Evolutionary conservation across 2,888 invertebrate genomes (phyloP).

Genomic region (Epinotia nisella): DNA sequence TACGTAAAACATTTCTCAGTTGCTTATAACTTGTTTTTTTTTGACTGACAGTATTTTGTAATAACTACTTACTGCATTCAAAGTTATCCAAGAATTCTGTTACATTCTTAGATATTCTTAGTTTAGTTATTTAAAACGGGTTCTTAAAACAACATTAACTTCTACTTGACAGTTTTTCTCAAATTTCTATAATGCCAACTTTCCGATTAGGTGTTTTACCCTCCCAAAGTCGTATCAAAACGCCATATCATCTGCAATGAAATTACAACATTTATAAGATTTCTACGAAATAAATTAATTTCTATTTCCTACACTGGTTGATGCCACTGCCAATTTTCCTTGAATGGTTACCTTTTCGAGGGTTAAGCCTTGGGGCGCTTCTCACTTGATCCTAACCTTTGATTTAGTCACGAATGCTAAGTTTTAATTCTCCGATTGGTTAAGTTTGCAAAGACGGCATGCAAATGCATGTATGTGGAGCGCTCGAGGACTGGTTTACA

Average conservation of each 20-base stretch:
- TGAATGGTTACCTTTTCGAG: neutral
- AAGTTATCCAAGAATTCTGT: neutral
- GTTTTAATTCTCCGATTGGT: neutral
- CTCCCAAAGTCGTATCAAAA: no score
- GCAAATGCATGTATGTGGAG: neutral
- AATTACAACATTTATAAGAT: no score
- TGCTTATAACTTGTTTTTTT: constrained; percentile 26
- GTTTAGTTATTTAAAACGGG: no score
- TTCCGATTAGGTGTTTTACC: no score
- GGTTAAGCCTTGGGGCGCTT: neutral
- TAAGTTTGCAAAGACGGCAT: neutral
- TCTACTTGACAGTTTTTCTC: no score
- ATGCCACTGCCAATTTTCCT: neutral
- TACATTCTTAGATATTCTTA: neutral
- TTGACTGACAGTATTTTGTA: constrained; percentile 16
- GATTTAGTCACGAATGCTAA: neutral
- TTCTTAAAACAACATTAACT: no score
- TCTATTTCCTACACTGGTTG: neutral
- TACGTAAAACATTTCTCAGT: constrained; percentile 31
- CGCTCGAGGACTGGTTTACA: constrained; percentile 19
- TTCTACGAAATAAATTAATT: no score
- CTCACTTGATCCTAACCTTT: neutral
- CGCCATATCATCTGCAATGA: no score
- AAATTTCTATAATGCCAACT: no score
- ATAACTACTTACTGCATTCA: neutral